Evolutionary conservation across 2,113 vertebrate genomes (phyloP), one percentile per base, ranked within the genome.

Genomic region (human (Homo sapiens)): DNA sequence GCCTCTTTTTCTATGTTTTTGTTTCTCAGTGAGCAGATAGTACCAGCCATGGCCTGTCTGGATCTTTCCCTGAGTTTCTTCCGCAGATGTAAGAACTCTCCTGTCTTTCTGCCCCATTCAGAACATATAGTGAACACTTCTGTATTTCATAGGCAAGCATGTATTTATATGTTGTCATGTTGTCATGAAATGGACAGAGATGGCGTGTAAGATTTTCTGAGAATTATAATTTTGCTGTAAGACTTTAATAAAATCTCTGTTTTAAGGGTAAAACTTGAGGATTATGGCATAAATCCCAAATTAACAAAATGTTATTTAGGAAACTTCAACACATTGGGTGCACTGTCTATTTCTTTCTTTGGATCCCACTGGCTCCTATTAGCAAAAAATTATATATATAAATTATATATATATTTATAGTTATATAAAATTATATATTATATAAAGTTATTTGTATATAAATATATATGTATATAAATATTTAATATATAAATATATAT

Each of bases 171-270:
- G 75, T 76, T 78, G 30, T 93, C 61, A 83, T 30, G 73, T 68
- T 94, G 75, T 92, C 89, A 94, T 94, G 59, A 32, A 45, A 76
- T 96, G 52, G 48, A 94, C n/a, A 59, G 35, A 96, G 95, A 93
- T 90, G 90, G n/a, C 43, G 45, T 80, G 12, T 68, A 68, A 81
- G 18, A 61, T 84, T 76, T 94, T 81, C 48, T 84, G 40, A 73
- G 55, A 93, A 83, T 93, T 48, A 52, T 70, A 76, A 81, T 79
- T 93, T 96, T 96, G 43, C 22, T 40, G n/a, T 82, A 57, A 95
- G 79, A 90, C 17, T 64, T 89, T 90, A 96, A 95, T 57, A 25
- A 52, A 73, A 92, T 30, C n/a, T 79, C 75, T 83, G 92, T 32
- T 86, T 92, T 82, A 64, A 81, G 43, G 78, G 87, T 11, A 81